Conservation (phyloP, 1,140 invertebrate species). For the Tribolium madens region DNA sequence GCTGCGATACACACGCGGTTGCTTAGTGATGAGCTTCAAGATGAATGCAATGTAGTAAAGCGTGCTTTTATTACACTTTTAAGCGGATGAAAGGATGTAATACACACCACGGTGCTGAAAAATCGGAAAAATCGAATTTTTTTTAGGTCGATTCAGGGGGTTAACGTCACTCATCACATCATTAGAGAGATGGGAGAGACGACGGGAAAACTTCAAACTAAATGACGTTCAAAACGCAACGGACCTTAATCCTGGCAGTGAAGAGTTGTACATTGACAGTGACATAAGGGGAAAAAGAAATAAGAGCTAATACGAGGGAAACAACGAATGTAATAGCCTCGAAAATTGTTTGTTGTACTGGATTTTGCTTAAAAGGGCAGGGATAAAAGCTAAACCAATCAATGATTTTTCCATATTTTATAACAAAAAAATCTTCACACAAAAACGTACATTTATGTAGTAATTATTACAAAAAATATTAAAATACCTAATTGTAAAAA, state of each 20-base stretch:
- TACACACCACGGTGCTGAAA: constrained; percentile 6
- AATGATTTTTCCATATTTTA: too few relatives aligned
- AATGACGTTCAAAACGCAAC: constrained; percentile 32
- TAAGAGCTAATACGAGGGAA: constrained; percentile 31
- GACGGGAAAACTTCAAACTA: constrained; percentile 4
- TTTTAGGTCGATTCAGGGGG: constrained; percentile 7
- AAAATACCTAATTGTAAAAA: too few relatives aligned
- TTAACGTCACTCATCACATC: constrained; percentile 22
- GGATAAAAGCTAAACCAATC: too few relatives aligned
- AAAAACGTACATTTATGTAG: too few relatives aligned
- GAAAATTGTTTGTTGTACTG: constrained; percentile 12
- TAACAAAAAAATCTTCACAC: too few relatives aligned
- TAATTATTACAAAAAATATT: too few relatives aligned
- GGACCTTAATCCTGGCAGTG: constrained; percentile 1
- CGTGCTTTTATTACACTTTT: constrained; percentile 59
- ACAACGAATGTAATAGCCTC: constrained; percentile 5
- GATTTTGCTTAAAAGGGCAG: neutral
- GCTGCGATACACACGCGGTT: constrained; percentile 57
- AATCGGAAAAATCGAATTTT: constrained; percentile 1
- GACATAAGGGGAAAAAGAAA: constrained; percentile 12
- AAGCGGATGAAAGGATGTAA: constrained; percentile 57
- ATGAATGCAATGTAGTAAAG: constrained; percentile 51
- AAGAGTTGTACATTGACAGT: constrained; percentile 25
- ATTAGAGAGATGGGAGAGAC: constrained; percentile 21
- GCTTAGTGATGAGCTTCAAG: constrained; percentile 59